Conservation (phyloP, 2,888 invertebrate genomes). For the Xanthorhoe designata region DNA sequence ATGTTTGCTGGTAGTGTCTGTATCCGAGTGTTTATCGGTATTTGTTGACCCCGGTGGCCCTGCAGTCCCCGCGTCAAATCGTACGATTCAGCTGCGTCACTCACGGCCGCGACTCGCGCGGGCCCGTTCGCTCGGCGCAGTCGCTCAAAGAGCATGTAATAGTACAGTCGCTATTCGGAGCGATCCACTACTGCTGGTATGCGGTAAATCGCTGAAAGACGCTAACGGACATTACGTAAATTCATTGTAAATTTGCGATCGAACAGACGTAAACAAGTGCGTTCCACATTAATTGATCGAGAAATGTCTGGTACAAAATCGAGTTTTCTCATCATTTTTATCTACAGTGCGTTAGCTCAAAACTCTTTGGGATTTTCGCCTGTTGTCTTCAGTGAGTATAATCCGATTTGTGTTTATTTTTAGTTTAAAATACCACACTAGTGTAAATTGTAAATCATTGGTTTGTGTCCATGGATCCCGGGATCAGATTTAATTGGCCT, state of each 20-base stretch:
- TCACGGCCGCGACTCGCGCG: conserved; percentile 6
- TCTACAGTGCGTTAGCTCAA: conserved; percentile 64
- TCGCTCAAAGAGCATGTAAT: no score
- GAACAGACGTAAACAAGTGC: conserved; percentile 33
- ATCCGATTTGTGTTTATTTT: conserved; percentile 36
- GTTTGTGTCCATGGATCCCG: no score
- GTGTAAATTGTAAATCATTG: conserved; percentile 1
- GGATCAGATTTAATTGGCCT: no score
- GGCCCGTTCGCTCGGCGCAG: neutral
- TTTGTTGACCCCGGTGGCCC: conserved; percentile 44
- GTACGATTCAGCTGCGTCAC: no score
- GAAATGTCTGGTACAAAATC: conserved; percentile 63
- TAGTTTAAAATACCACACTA: neutral
- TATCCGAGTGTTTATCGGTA: conserved; percentile 50
- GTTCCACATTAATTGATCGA: conserved; percentile 26
- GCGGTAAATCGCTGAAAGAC: conserved; percentile 21
- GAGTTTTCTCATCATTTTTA: conserved; percentile 59
- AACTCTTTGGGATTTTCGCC: conserved; percentile 75
- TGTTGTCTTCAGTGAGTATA: conserved; percentile 76
- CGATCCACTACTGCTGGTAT: conserved; percentile 16
- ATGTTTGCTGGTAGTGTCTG: conserved; percentile 47
- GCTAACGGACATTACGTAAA: conserved; percentile 22
- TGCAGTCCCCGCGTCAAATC: no score
- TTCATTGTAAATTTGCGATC: conserved; percentile 39
- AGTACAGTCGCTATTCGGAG: neutral